These are phyloP conservation scores for Varanus komodoensis DNA, from an alignment of 2,113 vertebrate species.

Conservation along the genomic window DNA sequence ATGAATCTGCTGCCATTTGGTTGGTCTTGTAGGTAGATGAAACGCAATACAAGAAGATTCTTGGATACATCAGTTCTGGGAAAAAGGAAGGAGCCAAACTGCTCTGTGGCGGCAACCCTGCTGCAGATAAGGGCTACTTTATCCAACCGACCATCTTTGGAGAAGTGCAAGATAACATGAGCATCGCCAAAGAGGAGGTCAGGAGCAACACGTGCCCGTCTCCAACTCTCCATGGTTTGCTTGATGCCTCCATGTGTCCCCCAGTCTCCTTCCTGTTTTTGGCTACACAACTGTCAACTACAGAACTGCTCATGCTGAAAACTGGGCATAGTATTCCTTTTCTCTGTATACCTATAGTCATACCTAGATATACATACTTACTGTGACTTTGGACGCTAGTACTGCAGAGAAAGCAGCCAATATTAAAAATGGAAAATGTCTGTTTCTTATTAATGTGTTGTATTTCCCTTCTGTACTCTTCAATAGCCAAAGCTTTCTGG, in stretches of 20 bases:
- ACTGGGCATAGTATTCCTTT: background rate
- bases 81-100: conserved; percentile 93
- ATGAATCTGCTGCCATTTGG: background rate
- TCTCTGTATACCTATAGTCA: background rate
- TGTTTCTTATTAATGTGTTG: no score
- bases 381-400: background rate
- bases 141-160: conserved; percentile 96
- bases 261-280: rapidly evolving
- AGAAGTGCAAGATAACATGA: conserved; percentile 93
- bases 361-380: no score
- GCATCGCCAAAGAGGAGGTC: conserved; percentile 95
- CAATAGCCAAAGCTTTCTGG: no score
- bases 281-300: rapidly evolving
- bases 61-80: conserved; percentile 90
- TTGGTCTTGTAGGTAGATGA: conserved; percentile 86
- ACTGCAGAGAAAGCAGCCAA: background rate
- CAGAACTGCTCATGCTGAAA: rapidly evolving
- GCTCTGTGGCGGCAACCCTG: conserved; percentile 89
- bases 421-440: background rate
- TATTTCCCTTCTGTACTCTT: no score
- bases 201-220: background rate
- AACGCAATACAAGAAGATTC: conserved; percentile 93
- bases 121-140: conserved; percentile 93
- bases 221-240: background rate
- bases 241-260: background rate